These are phyloP conservation scores for Pentalonia nigronervosa DNA, from an alignment of 1,140 invertebrate species.

Conservation along the genomic window DNA sequence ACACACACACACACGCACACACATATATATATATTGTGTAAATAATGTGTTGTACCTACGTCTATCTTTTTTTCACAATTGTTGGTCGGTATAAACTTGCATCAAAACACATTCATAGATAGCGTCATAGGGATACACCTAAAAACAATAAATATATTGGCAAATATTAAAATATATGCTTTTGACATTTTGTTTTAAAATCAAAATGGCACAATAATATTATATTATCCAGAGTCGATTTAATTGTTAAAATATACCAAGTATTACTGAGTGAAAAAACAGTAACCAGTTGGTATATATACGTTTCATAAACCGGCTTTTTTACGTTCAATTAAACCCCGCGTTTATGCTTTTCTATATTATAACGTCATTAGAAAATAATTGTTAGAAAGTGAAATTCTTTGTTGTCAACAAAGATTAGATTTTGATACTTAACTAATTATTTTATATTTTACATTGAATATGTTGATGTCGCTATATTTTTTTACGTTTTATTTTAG, in stretches of 20 bases:
- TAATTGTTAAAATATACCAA: neutral
- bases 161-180: neutral
- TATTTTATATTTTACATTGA: neutral
- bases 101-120: neutral
- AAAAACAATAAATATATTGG: neutral
- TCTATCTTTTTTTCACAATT: neutral
- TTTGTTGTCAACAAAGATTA: neutral
- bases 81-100: neutral
- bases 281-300: neutral
- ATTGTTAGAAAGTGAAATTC: slow-evolving; percentile 12
- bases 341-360: neutral
- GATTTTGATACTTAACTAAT: neutral
- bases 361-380: neutral
- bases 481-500: neutral
- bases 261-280: neutral
- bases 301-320: neutral
- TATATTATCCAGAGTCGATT: neutral
- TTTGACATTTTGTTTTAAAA: neutral
- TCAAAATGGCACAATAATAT: neutral
- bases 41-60: neutral
- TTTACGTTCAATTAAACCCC: neutral
- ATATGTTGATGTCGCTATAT: neutral
- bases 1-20: too few species aligned
- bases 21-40: neutral
- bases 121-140: neutral